Evolutionary conservation across 2,888 invertebrate species (phyloP).

Genomic region (Archips xylosteana): DNA sequence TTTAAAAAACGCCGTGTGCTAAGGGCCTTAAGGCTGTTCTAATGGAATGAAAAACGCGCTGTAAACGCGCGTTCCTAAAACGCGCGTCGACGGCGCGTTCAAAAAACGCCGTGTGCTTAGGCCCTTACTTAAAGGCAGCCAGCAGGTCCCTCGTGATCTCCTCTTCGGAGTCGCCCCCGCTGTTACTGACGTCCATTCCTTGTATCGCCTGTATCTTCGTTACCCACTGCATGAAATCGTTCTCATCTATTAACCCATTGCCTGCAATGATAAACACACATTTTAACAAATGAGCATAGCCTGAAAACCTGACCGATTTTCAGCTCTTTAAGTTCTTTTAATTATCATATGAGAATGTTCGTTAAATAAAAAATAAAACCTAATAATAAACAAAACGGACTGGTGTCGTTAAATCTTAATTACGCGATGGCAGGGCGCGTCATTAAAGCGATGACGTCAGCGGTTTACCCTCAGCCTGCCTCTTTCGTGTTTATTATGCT

Average conservation of each 20-base stretch:
- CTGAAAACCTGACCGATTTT: too few relatives aligned
- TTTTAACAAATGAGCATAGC: neutral
- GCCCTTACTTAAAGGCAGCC: conserved; percentile 94
- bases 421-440: conserved; percentile 58
- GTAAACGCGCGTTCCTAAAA: too few relatives aligned
- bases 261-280: conserved; percentile 78
- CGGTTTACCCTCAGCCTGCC: conserved; percentile 49
- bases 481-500: conserved; percentile 55
- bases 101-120: too few relatives aligned
- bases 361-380: conserved; percentile 25
- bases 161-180: conserved; percentile 85
- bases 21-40: too few relatives aligned
- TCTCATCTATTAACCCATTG: conserved; percentile 90
- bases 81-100: too few relatives aligned
- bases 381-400: conserved; percentile 57
- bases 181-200: conserved; percentile 84
- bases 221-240: conserved; percentile 92
- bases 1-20: too few relatives aligned
- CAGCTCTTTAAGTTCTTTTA: neutral
- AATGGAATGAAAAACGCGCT: too few relatives aligned
- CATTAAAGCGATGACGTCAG: conserved; percentile 65
- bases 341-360: neutral
- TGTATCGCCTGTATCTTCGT: conserved; percentile 89
- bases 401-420: conserved; percentile 73
- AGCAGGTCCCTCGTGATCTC: conserved; percentile 92